phyloP scores from a whole-genome alignment of 2,113 vertebrate species.

The Sialia sialis region DNA sequence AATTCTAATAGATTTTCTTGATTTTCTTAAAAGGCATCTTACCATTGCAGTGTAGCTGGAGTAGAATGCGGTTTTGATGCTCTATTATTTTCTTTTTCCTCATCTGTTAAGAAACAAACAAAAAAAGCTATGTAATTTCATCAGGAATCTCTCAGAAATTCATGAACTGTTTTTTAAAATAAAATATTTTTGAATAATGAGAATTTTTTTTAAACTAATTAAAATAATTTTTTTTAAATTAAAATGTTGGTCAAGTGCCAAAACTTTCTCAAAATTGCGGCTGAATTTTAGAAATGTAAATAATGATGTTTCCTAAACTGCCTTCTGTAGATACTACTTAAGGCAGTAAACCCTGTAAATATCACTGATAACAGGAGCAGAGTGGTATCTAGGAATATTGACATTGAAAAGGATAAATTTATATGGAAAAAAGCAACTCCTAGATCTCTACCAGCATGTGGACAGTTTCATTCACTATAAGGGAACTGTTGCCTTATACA shows the following conservation, averaged over 20 bases:
- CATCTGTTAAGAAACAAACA: conserved; percentile 80
- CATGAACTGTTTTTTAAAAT: background rate
- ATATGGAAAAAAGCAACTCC: background rate
- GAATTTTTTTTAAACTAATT: background rate
- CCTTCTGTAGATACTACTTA: background rate
- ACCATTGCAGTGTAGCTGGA: conserved; percentile 97
- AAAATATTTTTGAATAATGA: background rate
- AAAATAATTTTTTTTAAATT: background rate
- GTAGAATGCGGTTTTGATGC: conserved; percentile 98
- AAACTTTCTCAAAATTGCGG: background rate
- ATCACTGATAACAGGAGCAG: background rate
- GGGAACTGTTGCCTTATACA: background rate
- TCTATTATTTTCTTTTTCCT: conserved; percentile 98
- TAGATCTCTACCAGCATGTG: background rate
- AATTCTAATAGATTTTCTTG: background rate
- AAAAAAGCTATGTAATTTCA: background rate
- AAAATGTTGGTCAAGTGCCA: background rate
- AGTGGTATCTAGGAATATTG: background rate
- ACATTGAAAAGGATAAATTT: background rate
- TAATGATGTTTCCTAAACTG: background rate
- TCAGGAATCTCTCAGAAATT: background rate
- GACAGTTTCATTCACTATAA: background rate
- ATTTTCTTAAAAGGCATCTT: conserved; percentile 46
- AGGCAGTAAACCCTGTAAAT: background rate
- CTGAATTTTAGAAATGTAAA: background rate